Evolutionary conservation across 2,113 vertebrate genomes (phyloP).

Genomic region (Prunella fulvescens): DNA sequence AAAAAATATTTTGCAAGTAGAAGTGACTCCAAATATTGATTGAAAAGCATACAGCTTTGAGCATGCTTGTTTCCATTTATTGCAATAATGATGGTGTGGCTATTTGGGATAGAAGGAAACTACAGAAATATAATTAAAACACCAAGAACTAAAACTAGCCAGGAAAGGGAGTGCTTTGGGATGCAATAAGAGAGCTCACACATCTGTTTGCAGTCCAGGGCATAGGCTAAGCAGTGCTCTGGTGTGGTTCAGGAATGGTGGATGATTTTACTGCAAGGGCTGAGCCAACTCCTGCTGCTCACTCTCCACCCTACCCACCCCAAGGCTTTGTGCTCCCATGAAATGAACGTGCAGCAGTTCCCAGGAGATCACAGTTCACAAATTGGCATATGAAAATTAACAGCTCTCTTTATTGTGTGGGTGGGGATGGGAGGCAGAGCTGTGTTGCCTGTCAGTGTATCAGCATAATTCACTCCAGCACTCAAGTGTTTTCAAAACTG

Average conservation of each 20-base stretch:
- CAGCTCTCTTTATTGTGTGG: neutral
- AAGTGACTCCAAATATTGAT: neutral
- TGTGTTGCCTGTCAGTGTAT: neutral
- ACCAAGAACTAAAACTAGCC: neutral
- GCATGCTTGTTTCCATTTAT: neutral
- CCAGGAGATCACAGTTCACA: neutral
- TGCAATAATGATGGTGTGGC: neutral
- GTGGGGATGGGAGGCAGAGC: neutral
- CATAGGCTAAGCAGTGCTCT: neutral
- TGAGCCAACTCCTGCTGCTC: neutral
- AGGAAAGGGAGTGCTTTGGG: neutral
- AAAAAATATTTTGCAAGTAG: neutral
- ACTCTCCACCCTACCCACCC: accelerated
- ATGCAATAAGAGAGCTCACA: neutral
- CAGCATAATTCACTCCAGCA: neutral
- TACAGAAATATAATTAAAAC: neutral
- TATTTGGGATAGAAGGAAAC: neutral
- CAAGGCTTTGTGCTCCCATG: neutral
- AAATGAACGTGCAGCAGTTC: neutral
- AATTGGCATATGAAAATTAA: neutral
- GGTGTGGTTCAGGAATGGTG: neutral
- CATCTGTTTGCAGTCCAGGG: neutral
- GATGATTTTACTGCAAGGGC: neutral
- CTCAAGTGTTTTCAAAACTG: accelerated
- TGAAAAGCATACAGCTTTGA: neutral